phyloP scores from a whole-genome alignment of 1,140 invertebrate genomes.

The Brachionus sp. region DNA sequence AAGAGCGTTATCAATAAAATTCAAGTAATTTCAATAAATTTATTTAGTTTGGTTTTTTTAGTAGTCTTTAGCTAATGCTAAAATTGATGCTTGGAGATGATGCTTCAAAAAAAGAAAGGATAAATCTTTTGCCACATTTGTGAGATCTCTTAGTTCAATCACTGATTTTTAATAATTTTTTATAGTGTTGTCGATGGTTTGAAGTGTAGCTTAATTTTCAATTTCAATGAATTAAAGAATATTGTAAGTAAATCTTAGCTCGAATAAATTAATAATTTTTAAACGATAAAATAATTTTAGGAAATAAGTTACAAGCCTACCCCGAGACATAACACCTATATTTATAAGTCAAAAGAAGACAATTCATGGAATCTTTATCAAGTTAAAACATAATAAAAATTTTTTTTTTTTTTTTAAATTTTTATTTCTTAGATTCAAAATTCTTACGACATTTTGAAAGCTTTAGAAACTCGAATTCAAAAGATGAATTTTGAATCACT shows the following conservation, averaged over 20 bases:
- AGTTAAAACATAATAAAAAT: not conserved
- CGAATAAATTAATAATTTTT: not conserved
- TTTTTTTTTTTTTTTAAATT: not conserved
- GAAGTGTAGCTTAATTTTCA: constrained; percentile 9
- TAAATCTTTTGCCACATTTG: not conserved
- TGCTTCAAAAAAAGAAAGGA: constrained; percentile 14
- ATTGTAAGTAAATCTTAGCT: not conserved
- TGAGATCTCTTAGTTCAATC: not conserved
- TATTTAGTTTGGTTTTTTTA: not conserved
- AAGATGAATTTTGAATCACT: not conserved
- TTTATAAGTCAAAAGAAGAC: constrained; percentile 42
- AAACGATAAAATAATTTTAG: not conserved
- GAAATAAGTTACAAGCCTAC: constrained; percentile 22
- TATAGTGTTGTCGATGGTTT: constrained; percentile 5
- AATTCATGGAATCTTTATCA: constrained; percentile 31
- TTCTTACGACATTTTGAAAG: constrained; percentile 21
- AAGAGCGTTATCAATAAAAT: not conserved
- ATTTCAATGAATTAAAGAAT: constrained; percentile 30
- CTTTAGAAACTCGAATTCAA: not conserved
- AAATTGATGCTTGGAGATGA: not conserved
- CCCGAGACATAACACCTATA: constrained; percentile 20
- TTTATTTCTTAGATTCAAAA: constrained; percentile 5
- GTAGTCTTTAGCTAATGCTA: not conserved
- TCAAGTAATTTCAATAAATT: not conserved
- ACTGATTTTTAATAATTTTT: not conserved